Percentiles rank a stretch among this genome's conserved stretches.
These are phyloP conservation scores for Thunnus maccoyii DNA, from an alignment of 2,113 vertebrate species.

Conservation along the genomic window DNA sequence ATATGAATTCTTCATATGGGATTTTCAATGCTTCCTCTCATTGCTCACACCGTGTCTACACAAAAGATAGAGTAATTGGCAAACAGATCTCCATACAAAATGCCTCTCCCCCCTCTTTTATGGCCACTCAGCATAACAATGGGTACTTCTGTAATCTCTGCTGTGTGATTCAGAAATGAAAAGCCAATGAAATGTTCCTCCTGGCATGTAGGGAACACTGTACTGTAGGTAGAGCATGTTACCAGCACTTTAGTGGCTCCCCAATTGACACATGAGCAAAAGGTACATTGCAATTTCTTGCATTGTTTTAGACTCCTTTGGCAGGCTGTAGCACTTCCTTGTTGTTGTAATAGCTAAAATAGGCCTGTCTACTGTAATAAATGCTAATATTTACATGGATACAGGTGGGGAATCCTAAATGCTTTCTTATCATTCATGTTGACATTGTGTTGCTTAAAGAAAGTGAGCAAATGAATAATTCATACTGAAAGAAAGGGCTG, in stretches of 20 bases:
- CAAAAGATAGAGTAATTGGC: slow-evolving; percentile 78
- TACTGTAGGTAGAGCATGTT: slow-evolving; percentile 23
- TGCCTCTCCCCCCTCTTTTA: slow-evolving; percentile 61
- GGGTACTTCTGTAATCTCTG: slow-evolving; percentile 67
- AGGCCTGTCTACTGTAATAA: slow-evolving; percentile 30
- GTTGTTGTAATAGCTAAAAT: slow-evolving; percentile 42
- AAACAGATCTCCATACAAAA: slow-evolving; percentile 75
- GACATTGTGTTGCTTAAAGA: slow-evolving; percentile 52
- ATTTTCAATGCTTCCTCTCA: slow-evolving; percentile 61
- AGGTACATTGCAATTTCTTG: slow-evolving; percentile 12
- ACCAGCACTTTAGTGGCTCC: slow-evolving; percentile 29
- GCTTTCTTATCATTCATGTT: slow-evolving; percentile 47
- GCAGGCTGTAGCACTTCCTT: neutral
- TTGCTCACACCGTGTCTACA: slow-evolving; percentile 66
- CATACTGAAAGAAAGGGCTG: slow-evolving; percentile 44
- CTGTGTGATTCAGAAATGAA: slow-evolving; percentile 67
- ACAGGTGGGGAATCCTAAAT: slow-evolving; percentile 46
- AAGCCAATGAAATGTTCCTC: slow-evolving; percentile 66
- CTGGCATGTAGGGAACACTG: slow-evolving; percentile 37
- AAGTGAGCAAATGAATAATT: slow-evolving; percentile 68
- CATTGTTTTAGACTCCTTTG: slow-evolving; percentile 12
- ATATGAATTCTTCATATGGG: slow-evolving; percentile 77
- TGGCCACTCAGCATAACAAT: slow-evolving; percentile 74
- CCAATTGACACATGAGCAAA: slow-evolving; percentile 40
- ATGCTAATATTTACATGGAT: slow-evolving; percentile 63